A percentile compares a stretch with the other conserved stretches of the same genome.
Evolutionary conservation across 1,140 invertebrate species (phyloP).

Genomic region (Dreissena rostriformis): DNA sequence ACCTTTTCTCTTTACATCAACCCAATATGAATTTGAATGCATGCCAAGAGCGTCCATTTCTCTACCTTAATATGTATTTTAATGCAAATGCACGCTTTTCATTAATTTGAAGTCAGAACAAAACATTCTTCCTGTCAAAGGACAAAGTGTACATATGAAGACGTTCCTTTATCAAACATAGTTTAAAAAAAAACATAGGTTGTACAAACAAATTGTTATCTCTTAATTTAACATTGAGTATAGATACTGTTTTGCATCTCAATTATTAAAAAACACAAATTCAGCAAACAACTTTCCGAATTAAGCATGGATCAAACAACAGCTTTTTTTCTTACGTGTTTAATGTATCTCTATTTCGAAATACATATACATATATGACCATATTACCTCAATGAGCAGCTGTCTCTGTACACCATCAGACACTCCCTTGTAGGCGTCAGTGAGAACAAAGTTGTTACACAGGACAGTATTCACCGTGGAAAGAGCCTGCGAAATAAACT

Average conservation of each 20-base stretch:
- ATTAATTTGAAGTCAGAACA: neutral
- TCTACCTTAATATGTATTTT: neutral
- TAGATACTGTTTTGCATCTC: neutral
- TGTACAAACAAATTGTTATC: too few relatives aligned
- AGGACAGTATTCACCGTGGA: constrained; percentile 61
- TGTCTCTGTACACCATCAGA: constrained; percentile 70
- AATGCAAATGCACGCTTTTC: neutral
- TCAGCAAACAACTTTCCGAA: neutral
- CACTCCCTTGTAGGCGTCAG: constrained; percentile 58
- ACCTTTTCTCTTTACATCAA: neutral
- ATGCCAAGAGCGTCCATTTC: neutral
- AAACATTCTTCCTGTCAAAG: neutral
- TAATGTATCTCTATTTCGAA: neutral
- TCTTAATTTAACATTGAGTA: neutral
- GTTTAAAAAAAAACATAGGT: too few relatives aligned
- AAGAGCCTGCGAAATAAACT: constrained; percentile 57
- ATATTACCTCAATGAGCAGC: constrained; percentile 70
- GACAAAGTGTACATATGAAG: too few relatives aligned
- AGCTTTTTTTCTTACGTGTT: neutral
- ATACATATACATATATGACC: neutral
- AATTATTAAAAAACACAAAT: neutral
- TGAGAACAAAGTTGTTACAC: constrained; percentile 66
- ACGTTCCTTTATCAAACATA: too few relatives aligned
- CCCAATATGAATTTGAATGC: neutral
- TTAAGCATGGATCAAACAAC: neutral